Percentiles rank a stretch among this genome's conserved stretches.
phyloP scores from a whole-genome alignment of 2,113 vertebrate species.

The Ardeotis arabs region DNA sequence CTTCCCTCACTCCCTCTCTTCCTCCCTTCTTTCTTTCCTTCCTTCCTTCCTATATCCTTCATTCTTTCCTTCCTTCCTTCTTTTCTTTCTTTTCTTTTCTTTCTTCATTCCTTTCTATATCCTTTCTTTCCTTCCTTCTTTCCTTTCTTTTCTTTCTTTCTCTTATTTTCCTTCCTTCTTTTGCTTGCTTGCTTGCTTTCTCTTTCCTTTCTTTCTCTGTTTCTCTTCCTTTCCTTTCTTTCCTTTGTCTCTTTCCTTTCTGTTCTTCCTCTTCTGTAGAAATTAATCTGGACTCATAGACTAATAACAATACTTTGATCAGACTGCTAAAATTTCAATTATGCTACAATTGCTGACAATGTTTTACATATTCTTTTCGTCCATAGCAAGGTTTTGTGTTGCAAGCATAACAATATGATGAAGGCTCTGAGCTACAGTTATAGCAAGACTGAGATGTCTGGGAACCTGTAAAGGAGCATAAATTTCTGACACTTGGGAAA shows the following conservation, averaged over 20 bases:
- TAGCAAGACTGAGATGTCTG: background rate
- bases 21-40: no score
- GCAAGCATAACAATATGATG: background rate
- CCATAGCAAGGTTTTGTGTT: background rate
- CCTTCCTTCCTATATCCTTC: no score
- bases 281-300: background rate
- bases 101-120: no score
- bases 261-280: background rate
- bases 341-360: background rate
- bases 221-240: background rate
- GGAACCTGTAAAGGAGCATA: background rate
- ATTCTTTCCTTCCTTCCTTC: no score
- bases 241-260: background rate
- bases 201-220: fast-evolving
- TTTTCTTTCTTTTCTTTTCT: no score
- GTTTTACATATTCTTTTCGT: background rate
- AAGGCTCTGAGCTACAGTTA: background rate
- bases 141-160: no score
- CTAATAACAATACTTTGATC: background rate
- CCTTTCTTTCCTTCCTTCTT: no score
- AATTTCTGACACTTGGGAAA: background rate
- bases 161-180: background rate
- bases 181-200: no score
- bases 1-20: no score
- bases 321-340: background rate